Base-by-base conservation (phyloP, 1,140 invertebrate species). In the Pectinophora gossypiella region DNA sequence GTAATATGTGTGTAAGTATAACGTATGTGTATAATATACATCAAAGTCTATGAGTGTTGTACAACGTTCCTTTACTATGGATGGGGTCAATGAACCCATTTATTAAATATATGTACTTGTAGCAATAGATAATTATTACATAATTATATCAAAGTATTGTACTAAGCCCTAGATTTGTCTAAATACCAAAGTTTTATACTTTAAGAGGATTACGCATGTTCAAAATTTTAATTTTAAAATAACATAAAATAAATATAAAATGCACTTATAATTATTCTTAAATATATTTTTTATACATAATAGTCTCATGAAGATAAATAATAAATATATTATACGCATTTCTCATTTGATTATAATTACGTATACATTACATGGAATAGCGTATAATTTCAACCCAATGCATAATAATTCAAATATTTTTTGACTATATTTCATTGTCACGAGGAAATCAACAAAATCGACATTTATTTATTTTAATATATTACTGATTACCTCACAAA, bases 31-130 rank as follows among this genome's bases (percentile, higher is more conserved):
- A 64, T 40, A 58, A 56, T 49, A 51, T 61, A 62, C 54, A 59
- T 57, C 48, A 52, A n/a, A 73, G 56, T 74, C 60, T 72, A 66
- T 71, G 65, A 65, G 64, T 80, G 76, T 81, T 61, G 72, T 78
- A 62, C 27, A 72, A 76, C 69, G 76, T 84, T 81, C 76, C 72
- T 84, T 74, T 77, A 70, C 72, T 73, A 62, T 64, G 60, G 66
- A 66, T 66, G 59, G 58, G 64, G 67, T 76, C 70, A 75, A 73
- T 77, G 72, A 71, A 71, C 62, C 68, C 50, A 64, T 69, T 69
- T 66, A 70, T 69, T 64, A 69, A 40, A 15, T 59, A 64, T 74
- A 75, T 71, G 61, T 72, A 73, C 64, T 62, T 74, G 59, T 76
- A 79, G 69, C 61, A 20, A 68, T 75, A 68, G 68, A 52, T 20